Conservation (phyloP, 1,140 invertebrate genomes). For the Leptinotarsa texana region DNA sequence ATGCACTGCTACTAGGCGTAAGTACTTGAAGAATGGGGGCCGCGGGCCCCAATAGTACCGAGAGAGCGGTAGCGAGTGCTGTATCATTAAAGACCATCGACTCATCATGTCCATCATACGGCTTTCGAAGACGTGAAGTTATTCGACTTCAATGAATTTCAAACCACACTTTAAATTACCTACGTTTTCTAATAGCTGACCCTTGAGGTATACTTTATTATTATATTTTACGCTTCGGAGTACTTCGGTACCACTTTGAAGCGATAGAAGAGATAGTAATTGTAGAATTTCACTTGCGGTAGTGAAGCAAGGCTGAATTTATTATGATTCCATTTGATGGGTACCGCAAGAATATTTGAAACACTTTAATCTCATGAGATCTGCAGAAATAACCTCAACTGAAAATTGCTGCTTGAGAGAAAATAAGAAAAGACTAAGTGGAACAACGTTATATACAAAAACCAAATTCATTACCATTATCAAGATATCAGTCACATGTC, state of each 20-base stretch:
- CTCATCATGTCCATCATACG: background rate
- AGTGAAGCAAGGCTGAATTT: conserved; percentile 11
- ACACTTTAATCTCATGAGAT: too few relatives aligned
- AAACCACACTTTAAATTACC: conserved; percentile 11
- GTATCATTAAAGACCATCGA: background rate
- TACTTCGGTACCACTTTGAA: background rate
- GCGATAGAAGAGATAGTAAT: background rate
- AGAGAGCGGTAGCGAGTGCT: background rate
- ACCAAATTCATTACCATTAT: too few relatives aligned
- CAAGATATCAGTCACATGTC: too few relatives aligned
- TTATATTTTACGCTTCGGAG: background rate
- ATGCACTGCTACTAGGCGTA: background rate
- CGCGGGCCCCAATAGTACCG: too few relatives aligned
- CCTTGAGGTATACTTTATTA: conserved; percentile 14
- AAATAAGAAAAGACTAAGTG: too few relatives aligned
- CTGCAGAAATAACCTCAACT: too few relatives aligned
- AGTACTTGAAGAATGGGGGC: too few relatives aligned
- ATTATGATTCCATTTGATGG: background rate
- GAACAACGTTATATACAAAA: too few relatives aligned
- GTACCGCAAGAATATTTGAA: too few relatives aligned
- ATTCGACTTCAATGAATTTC: conserved; percentile 1
- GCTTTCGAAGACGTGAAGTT: conserved; percentile 12
- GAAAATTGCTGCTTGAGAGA: too few relatives aligned
- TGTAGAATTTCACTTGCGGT: conserved; percentile 14
- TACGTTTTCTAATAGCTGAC: conserved; percentile 12